These are phyloP conservation scores for Drosophila lini DNA, from an alignment of 1,140 invertebrate genomes.

Conservation along the genomic window DNA sequence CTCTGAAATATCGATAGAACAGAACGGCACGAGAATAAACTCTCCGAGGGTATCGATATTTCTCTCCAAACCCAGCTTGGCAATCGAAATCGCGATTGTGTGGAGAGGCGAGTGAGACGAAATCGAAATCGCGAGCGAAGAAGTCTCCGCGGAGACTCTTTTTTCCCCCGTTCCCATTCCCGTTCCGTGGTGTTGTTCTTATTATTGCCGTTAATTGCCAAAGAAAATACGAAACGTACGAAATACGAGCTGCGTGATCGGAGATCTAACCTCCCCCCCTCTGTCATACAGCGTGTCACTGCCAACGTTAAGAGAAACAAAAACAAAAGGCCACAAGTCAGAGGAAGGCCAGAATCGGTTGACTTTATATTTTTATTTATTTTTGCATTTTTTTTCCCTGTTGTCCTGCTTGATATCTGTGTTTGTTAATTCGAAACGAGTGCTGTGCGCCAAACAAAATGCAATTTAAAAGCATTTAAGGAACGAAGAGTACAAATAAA, in stretches of 20 bases:
- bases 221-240: constrained; percentile 31
- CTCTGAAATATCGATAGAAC: constrained; percentile 17
- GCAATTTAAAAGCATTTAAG: constrained; percentile 50
- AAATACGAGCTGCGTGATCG: constrained; percentile 18
- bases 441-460: constrained; percentile 53
- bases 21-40: constrained; percentile 5
- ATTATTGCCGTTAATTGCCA: constrained; percentile 39
- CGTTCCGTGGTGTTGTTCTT: constrained; percentile 29
- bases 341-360: constrained; percentile 22
- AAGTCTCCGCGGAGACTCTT: constrained; percentile 10
- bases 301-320: constrained; percentile 24
- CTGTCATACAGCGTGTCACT: constrained; percentile 2
- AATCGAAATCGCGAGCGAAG: constrained; percentile 13
- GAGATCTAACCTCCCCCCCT: constrained; percentile 12
- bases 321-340: constrained; percentile 30
- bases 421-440: constrained; percentile 14
- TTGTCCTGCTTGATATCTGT: constrained; percentile 19
- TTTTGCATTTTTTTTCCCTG: constrained; percentile 29
- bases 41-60: neutral
- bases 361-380: constrained; percentile 11
- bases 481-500: constrained; percentile 25
- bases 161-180: constrained; percentile 6
- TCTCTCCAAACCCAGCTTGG: constrained; percentile 8
- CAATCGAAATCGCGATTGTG: constrained; percentile 5
- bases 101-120: neutral